Percentiles rank a stretch among this genome's conserved stretches.
Conservation (phyloP, 2,888 invertebrate species). For the Tiliacea aurago region DNA sequence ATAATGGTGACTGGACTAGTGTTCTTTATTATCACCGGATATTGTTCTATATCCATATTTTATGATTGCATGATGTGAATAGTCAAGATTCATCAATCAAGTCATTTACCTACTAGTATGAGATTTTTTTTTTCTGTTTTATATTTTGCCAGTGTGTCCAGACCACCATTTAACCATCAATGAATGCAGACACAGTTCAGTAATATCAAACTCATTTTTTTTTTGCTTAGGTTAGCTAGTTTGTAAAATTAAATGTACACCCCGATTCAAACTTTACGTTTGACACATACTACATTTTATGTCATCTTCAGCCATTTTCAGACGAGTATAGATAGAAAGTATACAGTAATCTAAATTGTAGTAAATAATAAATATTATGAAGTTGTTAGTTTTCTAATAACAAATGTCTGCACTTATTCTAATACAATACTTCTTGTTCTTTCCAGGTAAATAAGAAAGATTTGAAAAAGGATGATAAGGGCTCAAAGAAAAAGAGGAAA, state of each 20-base stretch:
- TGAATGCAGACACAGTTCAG: background rate
- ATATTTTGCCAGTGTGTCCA: background rate
- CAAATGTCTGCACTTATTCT: background rate
- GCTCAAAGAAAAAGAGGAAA: conserved; percentile 77
- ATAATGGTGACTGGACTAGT: conserved; percentile 18
- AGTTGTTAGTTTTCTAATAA: background rate
- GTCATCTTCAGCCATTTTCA: background rate
- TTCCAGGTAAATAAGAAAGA: conserved; percentile 87
- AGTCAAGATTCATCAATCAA: no score
- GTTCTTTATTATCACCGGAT: conserved; percentile 30
- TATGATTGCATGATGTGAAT: conserved; percentile 39
- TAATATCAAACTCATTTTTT: background rate
- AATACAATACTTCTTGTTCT: conserved; percentile 7
- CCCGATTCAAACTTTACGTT: no score
- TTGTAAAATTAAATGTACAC: background rate
- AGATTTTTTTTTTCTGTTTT: background rate
- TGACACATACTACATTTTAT: background rate
- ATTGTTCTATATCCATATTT: conserved; percentile 28
- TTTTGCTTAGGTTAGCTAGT: background rate
- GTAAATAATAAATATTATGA: background rate
- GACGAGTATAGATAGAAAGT: background rate
- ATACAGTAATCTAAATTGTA: background rate
- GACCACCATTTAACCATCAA: background rate
- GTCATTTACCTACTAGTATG: background rate
- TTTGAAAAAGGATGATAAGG: conserved; percentile 78